Conservation (phyloP, 2,888 invertebrate species). For the Hydrotaea cyrtoneurina region DNA sequence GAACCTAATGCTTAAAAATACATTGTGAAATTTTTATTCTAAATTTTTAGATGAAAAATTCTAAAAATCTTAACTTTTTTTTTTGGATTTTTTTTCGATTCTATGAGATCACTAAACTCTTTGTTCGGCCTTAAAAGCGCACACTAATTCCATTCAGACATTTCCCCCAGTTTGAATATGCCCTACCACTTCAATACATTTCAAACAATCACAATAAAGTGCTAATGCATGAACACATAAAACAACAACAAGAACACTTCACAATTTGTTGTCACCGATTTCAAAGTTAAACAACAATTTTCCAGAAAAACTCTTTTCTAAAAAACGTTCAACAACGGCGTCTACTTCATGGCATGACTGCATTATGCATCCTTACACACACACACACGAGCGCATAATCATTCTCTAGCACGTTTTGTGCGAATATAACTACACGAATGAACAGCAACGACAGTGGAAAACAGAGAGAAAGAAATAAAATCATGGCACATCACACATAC, state of each 20-base stretch:
- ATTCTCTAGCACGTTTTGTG: background rate
- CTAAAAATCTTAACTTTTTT: too few species aligned
- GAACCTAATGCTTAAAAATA: too few species aligned
- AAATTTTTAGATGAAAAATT: too few species aligned
- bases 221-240: background rate
- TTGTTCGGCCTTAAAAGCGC: too few species aligned
- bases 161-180: too few species aligned
- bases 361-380: too few species aligned
- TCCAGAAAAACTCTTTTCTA: constrained; percentile 49
- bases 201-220: background rate
- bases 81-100: too few species aligned
- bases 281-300: constrained; percentile 46
- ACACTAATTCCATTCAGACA: too few species aligned
- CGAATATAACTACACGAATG: too few species aligned
- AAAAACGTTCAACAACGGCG: constrained; percentile 21
- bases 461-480: background rate
- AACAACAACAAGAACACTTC: background rate
- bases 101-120: too few species aligned
- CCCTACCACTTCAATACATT: too few species aligned
- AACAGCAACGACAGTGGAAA: background rate
- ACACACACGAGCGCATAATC: background rate
- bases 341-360: background rate
- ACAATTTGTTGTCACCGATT: background rate
- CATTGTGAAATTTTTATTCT: too few species aligned
- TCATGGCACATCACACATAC: constrained; percentile 5